Base-by-base conservation (phyloP, 1,140 invertebrate genomes). In the Cylas formicarius region DNA sequence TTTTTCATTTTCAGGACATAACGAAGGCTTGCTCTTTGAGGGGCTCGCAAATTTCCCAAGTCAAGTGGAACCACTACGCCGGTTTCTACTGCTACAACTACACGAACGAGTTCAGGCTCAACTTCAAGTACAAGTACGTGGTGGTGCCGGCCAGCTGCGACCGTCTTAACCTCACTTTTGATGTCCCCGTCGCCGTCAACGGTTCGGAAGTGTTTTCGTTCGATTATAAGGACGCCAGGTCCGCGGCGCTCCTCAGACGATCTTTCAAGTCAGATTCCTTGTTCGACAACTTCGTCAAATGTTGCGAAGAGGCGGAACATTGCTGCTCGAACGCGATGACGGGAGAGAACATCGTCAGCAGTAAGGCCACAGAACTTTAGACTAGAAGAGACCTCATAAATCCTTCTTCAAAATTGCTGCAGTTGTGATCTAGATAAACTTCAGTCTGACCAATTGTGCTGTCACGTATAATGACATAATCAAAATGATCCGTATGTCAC, bases 21-120 rank as follows among this genome's bases (percentile, higher is more conserved):
- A 20, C 33, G 14, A 45, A 45, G 18, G 4, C n/a, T 3, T 45
- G 43, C 23, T 37, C 22, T 11, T 11, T 45, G 9, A 45, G 43
- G 27, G 36, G 28, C 4, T 24, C 8, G 2, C 11, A 4, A 6
- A 5, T 33, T n/a, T n/a, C 18, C 6, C 44, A 40, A 18, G 4
- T 6, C 9, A 0, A 44, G 13, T 55, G 53, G 53, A 46, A 55
- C 14, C 34, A 50, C 16, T 44, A 26, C 11, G 41, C 43, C 17
- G 53, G 53, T 24, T 53, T 49, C 37, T 53, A 34, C 8, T 55
- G 53, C 14, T 55, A 55, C 32, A 44, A 50, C 14, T 55, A 53
- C 26, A 47, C 53, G 6, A 46, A 47, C 11, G 37, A 24, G 23
- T 42, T 37, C 16, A 48, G 50, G 28, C 42, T 46, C 9, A 18